Conservation (phyloP, 2,797 vertebrate species). For the Rousettus madagascariensis region DNA sequence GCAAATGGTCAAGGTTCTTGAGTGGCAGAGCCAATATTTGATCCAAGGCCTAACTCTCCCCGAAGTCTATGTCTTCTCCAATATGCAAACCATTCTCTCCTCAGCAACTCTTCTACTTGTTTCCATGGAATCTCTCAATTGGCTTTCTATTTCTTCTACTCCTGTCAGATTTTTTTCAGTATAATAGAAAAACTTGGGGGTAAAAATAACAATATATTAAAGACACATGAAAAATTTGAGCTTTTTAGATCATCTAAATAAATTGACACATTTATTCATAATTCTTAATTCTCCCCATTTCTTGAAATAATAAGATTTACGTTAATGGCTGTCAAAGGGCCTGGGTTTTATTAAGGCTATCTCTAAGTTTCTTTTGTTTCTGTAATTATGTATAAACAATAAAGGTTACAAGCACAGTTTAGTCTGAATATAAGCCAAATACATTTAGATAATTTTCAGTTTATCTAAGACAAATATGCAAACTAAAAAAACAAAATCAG, state of each 20-base stretch:
- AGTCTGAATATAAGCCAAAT: background rate
- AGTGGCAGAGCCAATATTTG: background rate
- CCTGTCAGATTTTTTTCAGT: background rate
- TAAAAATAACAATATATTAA: constrained; percentile 7
- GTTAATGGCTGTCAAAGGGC: background rate
- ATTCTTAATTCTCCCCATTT: constrained; percentile 18
- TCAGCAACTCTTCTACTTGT: background rate
- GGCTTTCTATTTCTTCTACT: background rate
- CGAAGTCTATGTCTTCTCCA: background rate
- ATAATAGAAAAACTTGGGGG: background rate
- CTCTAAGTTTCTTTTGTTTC: background rate
- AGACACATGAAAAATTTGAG: background rate
- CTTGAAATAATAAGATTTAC: background rate
- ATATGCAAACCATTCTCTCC: background rate
- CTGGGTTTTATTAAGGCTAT: background rate
- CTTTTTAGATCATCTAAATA: background rate
- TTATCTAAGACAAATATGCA: background rate
- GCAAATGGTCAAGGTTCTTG: background rate
- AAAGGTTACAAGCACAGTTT: background rate
- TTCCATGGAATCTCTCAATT: background rate
- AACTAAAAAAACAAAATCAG: background rate
- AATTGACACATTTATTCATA: background rate
- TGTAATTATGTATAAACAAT: background rate
- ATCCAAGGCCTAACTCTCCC: background rate
- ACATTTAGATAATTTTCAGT: background rate